phyloP scores from a whole-genome alignment of 2,113 vertebrate species.

The Oreocharis arfaki region DNA sequence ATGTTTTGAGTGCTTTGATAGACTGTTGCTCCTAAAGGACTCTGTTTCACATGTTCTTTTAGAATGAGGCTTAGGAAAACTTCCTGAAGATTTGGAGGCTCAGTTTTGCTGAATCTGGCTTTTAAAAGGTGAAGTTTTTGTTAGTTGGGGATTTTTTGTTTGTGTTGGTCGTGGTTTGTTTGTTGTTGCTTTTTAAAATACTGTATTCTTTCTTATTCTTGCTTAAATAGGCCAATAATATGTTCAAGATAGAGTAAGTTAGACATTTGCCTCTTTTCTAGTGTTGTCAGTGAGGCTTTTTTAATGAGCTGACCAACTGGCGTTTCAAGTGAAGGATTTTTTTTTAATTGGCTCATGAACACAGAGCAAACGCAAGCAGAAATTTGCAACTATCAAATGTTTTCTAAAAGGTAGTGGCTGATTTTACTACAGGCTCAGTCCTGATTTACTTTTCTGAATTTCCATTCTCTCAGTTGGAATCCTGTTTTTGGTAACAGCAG shows the following conservation, averaged over 20 bases:
- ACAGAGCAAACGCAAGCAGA: background rate
- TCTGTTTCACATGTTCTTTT: background rate
- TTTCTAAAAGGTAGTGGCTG: background rate
- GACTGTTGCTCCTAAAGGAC: background rate
- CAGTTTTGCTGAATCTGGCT: background rate
- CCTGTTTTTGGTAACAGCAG: background rate
- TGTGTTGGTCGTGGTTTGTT: background rate
- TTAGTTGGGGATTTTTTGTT: background rate
- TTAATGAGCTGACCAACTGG: slow-evolving; percentile 11
- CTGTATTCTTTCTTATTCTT: background rate
- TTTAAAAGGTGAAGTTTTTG: background rate
- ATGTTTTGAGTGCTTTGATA: background rate
- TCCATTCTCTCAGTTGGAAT: background rate
- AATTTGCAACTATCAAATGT: background rate
- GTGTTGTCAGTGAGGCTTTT: background rate
- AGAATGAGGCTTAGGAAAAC: background rate
- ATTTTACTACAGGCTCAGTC: background rate
- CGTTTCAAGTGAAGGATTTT: background rate
- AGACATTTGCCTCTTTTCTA: background rate
- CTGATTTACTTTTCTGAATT: background rate
- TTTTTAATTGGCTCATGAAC: background rate
- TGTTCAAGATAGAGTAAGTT: background rate
- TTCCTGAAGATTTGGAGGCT: background rate
- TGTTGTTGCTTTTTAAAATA: background rate
- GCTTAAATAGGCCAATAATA: background rate